Conservation (phyloP, 2,888 invertebrate species). For the Steinernema hermaphroditum region DNA sequence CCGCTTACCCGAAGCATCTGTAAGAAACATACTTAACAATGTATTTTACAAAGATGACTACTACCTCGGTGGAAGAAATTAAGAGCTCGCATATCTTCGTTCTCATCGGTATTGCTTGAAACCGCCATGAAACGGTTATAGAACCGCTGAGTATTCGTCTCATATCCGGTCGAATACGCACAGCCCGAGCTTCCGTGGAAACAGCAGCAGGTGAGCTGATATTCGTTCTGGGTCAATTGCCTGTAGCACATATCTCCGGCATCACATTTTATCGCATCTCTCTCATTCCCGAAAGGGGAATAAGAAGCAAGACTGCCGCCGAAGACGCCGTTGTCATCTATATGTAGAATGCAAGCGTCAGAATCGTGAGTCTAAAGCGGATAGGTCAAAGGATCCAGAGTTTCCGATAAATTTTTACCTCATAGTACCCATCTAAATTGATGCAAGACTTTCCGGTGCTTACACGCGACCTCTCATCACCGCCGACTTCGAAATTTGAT, state of each 20-base stretch:
- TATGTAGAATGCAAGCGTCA: neutral
- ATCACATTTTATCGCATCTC: neutral
- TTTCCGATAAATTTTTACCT: neutral
- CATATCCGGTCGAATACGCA: neutral
- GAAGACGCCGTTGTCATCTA: neutral
- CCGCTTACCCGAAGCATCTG: neutral
- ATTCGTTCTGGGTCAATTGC: neutral
- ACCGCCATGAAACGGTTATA: neutral
- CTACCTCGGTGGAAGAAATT: neutral
- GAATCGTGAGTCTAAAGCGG: neutral
- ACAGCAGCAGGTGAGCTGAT: neutral
- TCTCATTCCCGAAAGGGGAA: neutral
- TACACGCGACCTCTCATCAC: neutral
- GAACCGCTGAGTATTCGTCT: neutral
- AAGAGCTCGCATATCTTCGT: neutral
- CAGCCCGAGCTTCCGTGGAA: neutral
- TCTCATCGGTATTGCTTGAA: neutral
- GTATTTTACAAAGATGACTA: neutral
- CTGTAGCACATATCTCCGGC: neutral
- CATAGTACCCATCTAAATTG: neutral
- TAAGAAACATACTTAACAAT: neutral
- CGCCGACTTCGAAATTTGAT: neutral
- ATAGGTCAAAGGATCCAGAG: neutral
- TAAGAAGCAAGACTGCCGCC: neutral
- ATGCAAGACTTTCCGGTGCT: neutral